Evolutionary conservation across 2,888 invertebrate genomes (phyloP).

Genomic region (Catocala fraxini): DNA sequence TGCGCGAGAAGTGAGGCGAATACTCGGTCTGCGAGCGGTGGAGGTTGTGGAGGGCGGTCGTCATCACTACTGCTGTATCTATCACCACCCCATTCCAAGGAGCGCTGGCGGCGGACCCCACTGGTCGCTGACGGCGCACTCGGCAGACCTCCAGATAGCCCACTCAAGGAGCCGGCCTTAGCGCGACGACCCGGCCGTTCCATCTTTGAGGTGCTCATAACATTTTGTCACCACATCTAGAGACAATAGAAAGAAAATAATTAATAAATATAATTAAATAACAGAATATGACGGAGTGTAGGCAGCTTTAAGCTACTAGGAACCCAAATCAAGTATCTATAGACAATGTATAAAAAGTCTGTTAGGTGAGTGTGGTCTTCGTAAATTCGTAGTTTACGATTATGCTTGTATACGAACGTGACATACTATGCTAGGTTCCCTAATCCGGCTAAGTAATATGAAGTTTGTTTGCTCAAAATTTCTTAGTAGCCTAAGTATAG

Average conservation of each 20-base stretch:
- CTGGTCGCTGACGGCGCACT: constrained; percentile 55
- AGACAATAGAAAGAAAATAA: constrained; percentile 36
- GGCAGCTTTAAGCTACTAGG: too few species aligned
- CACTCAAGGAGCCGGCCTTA: constrained; percentile 82
- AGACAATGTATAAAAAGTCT: too few species aligned
- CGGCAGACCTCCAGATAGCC: constrained; percentile 74
- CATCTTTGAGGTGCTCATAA: constrained; percentile 74
- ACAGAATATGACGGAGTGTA: too few species aligned
- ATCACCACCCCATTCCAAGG: constrained; percentile 87
- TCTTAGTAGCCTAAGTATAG: too few species aligned
- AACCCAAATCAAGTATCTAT: too few species aligned
- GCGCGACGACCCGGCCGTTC: constrained; percentile 81
- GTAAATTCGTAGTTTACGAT: too few species aligned
- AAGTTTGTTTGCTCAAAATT: too few species aligned
- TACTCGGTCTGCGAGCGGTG: constrained; percentile 82
- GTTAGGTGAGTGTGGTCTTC: too few species aligned
- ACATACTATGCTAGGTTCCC: too few species aligned
- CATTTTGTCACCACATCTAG: constrained; percentile 74
- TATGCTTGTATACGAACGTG: too few species aligned
- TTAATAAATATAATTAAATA: too few species aligned
- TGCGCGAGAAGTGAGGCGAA: constrained; percentile 86
- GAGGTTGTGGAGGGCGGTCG: constrained; percentile 82
- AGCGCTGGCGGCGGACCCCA: constrained; percentile 85
- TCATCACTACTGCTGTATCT: constrained; percentile 87
- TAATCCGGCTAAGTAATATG: too few species aligned